Conservation (phyloP, 1,140 invertebrate genomes). For the Pectinophora gossypiella region DNA sequence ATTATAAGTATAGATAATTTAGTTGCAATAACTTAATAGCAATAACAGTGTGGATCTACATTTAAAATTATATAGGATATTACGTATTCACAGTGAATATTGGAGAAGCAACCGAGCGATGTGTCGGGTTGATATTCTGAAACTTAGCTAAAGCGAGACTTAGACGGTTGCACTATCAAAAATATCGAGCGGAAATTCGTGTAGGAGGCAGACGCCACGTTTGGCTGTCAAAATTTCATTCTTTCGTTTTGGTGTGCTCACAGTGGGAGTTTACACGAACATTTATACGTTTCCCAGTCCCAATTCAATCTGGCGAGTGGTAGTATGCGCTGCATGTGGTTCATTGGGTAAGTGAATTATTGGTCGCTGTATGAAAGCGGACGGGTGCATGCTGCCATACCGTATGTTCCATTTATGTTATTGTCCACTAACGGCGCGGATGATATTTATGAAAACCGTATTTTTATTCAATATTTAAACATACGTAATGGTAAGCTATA, state of each 20-base stretch:
- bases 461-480: constrained; percentile 14
- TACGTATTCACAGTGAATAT: too few species aligned
- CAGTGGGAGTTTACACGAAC: constrained; percentile 11
- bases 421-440: constrained; percentile 17
- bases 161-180: too few species aligned
- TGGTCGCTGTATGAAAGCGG: constrained; percentile 24
- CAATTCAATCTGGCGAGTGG: constrained; percentile 53
- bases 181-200: too few species aligned
- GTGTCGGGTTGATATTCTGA: too few species aligned
- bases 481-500: too few species aligned
- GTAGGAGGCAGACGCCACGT: too few species aligned
- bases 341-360: constrained; percentile 67
- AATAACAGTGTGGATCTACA: too few species aligned
- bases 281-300: constrained; percentile 50
- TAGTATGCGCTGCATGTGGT: constrained; percentile 55
- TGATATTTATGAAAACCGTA: constrained; percentile 8
- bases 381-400: constrained; percentile 9
- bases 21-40: too few species aligned
- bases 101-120: too few species aligned
- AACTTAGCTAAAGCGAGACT: too few species aligned
- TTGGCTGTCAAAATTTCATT: constrained; percentile 15
- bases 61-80: too few species aligned
- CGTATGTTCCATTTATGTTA: constrained; percentile 25
- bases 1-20: too few species aligned
- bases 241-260: constrained; percentile 31